These are phyloP conservation scores for Parambassis ranga DNA, from an alignment of 2,797 vertebrate genomes.

Conservation along the genomic window DNA sequence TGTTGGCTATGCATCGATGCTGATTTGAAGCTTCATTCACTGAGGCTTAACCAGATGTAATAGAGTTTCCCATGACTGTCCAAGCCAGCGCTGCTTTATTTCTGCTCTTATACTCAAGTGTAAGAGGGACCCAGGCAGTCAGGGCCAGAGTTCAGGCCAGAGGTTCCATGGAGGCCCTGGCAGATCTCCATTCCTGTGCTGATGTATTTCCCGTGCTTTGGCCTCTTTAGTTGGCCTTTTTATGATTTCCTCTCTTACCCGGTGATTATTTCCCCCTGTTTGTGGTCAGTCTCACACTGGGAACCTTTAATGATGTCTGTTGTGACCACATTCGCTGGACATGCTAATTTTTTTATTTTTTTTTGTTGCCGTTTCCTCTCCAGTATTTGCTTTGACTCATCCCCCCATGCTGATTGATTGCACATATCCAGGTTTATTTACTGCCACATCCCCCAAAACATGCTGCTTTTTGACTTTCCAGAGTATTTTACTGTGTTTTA, in stretches of 20 bases:
- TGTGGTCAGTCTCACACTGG: conserved; percentile 36
- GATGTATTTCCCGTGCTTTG: conserved; percentile 63
- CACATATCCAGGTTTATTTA: conserved; percentile 15
- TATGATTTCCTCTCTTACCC: conserved; percentile 53
- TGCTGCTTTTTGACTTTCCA: background rate
- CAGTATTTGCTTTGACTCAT: conserved; percentile 27
- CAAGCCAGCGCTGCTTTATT: too few relatives aligned
- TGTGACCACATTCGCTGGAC: conserved; percentile 41
- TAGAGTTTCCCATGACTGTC: conserved; percentile 32
- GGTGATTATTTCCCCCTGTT: conserved; percentile 40
- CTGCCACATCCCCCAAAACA: conserved; percentile 7
- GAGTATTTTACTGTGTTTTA: background rate
- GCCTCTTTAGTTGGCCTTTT: conserved; percentile 28
- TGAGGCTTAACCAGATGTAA: conserved; percentile 32
- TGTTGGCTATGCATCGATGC: conserved; percentile 6
- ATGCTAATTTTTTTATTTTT: conserved; percentile 18
- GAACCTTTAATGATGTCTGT: conserved; percentile 42
- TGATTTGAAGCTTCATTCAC: conserved; percentile 20
- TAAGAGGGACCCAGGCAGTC: conserved; percentile 11
- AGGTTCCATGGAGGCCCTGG: conserved; percentile 40
- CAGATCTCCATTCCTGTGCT: background rate
- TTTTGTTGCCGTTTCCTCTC: conserved; percentile 22
- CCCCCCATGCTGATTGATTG: conserved; percentile 17
- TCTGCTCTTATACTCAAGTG: conserved; percentile 12
- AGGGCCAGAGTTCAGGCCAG: conserved; percentile 41